A percentile compares a stretch with the other conserved stretches of the same genome.
These are phyloP conservation scores for Eupithecia pulchellata DNA, from an alignment of 2,888 invertebrate genomes.

Conservation along the genomic window DNA sequence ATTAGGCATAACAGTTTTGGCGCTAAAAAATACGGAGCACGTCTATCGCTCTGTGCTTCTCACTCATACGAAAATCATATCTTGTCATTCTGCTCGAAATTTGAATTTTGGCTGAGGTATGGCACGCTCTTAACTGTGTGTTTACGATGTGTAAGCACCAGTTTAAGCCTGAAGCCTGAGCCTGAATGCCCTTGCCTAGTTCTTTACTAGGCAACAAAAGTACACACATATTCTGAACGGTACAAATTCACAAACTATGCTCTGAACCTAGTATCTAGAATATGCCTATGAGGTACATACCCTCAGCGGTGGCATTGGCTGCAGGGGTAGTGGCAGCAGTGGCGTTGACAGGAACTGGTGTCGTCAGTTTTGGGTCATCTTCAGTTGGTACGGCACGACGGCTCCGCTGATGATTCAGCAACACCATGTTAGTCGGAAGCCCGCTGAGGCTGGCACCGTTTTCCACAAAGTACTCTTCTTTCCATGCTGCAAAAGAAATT, in stretches of 20 bases:
- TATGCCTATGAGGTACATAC: constrained; percentile 43
- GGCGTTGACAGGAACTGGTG: background rate
- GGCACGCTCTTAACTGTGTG: too few species aligned
- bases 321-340: background rate
- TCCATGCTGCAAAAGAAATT: constrained; percentile 47
- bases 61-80: too few species aligned
- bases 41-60: too few species aligned
- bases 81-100: too few species aligned
- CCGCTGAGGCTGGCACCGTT: constrained; percentile 37
- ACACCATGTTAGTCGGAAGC: constrained; percentile 45
- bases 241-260: background rate
- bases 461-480: constrained; percentile 49
- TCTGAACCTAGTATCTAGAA: background rate
- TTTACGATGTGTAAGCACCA: too few species aligned
- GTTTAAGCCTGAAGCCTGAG: background rate
- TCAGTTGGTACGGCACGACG: constrained; percentile 27
- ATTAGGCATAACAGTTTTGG: too few species aligned
- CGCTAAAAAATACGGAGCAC: too few species aligned
- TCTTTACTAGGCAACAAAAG: background rate
- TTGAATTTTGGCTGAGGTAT: too few species aligned
- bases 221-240: background rate
- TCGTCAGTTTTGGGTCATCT: constrained; percentile 6
- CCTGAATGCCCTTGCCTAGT: background rate
- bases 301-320: constrained; percentile 38
- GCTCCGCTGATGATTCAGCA: constrained; percentile 46